These are phyloP conservation scores for Aphidius gifuensis DNA, from an alignment of 1,140 invertebrate genomes.

Conservation along the genomic window DNA sequence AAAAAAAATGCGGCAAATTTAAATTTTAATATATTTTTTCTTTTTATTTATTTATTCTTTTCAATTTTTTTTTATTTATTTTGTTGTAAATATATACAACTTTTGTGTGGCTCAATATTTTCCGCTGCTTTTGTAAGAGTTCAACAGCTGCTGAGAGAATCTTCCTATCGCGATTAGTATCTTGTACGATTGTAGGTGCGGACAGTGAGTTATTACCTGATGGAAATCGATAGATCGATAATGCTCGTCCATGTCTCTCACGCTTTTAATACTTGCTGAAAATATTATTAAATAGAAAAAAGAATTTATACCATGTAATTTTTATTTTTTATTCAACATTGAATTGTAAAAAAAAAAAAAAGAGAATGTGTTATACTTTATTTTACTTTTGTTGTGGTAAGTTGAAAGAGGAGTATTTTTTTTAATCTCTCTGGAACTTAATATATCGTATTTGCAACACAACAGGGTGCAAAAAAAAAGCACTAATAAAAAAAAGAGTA, in stretches of 20 bases:
- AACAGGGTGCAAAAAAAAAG: constrained; percentile 12
- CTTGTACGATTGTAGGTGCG: constrained; percentile 31
- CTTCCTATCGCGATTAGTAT: constrained; percentile 43
- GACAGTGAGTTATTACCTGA: constrained; percentile 44
- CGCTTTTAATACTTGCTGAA: constrained; percentile 12
- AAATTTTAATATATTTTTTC: too few species aligned
- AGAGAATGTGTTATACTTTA: too few species aligned
- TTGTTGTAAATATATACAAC: too few species aligned
- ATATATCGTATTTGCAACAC: constrained; percentile 28
- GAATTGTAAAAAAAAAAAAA: not conserved
- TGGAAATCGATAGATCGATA: constrained; percentile 33
- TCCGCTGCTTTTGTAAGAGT: constrained; percentile 13
- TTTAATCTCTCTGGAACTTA: constrained; percentile 32
- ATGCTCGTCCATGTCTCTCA: constrained; percentile 20
- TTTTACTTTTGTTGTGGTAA: too few species aligned
- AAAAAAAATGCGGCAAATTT: too few species aligned
- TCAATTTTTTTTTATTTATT: too few species aligned
- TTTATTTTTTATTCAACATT: not conserved
- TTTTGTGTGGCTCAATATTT: constrained; percentile 1
- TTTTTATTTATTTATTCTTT: too few species aligned
- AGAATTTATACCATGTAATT: too few species aligned
- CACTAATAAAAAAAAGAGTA: constrained; percentile 2
- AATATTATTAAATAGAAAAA: constrained; percentile 24
- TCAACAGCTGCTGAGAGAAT: constrained; percentile 43
- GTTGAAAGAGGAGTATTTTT: constrained; percentile 25